These are phyloP conservation scores for Sympetrum striolatum DNA, from an alignment of 2,888 invertebrate genomes.

Conservation along the genomic window DNA sequence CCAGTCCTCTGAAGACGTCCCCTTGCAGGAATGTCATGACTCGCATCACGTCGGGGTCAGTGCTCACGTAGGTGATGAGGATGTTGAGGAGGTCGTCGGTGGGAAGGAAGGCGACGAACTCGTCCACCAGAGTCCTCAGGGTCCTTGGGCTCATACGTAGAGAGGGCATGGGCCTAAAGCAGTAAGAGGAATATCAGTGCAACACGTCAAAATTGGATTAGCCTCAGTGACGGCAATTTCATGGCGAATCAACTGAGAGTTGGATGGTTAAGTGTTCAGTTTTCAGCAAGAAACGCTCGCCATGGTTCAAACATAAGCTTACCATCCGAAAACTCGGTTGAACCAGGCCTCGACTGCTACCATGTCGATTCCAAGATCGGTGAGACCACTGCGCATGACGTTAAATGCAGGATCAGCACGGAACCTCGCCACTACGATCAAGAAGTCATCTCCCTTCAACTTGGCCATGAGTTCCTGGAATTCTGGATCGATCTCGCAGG, in stretches of 20 bases:
- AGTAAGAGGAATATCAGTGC: no score
- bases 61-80: neutral
- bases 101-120: no score
- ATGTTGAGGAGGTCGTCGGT: neutral
- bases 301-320: no score
- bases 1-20: neutral
- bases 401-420: neutral
- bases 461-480: conserved; percentile 51
- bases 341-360: neutral
- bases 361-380: neutral
- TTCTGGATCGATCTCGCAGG: conserved; percentile 51
- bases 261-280: no score
- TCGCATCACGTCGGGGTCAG: neutral
- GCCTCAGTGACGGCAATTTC: no score
- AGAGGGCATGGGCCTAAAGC: no score
- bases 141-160: no score
- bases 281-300: no score
- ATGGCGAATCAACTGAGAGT: no score
- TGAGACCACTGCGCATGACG: neutral
- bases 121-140: no score
- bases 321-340: neutral
- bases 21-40: neutral
- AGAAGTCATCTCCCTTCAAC: conserved; percentile 50
- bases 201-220: no score
- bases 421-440: conserved; percentile 49